Evolutionary conservation across 2,113 vertebrate species (phyloP).

Genomic region (Anguilla rostrata): DNA sequence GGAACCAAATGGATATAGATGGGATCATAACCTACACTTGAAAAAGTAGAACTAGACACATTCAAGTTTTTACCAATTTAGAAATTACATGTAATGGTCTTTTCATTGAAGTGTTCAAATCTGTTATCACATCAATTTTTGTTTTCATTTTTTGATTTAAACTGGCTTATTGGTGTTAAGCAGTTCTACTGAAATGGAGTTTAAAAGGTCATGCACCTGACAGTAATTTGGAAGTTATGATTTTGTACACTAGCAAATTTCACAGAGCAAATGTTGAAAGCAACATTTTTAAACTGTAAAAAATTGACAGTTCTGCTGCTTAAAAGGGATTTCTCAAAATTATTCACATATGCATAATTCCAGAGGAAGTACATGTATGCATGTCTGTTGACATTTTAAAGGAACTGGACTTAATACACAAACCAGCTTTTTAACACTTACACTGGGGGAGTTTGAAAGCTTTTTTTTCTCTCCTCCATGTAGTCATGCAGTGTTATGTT

Average conservation of each 20-base stretch:
- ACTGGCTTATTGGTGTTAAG: neutral
- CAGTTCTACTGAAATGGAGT: neutral
- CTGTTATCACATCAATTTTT: neutral
- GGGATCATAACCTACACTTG: constrained; percentile 46
- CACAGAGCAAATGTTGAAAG: constrained; percentile 14
- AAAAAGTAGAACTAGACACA: neutral
- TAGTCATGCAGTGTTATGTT: constrained; percentile 10
- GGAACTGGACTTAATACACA: neutral
- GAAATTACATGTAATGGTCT: constrained; percentile 1
- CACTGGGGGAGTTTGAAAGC: neutral
- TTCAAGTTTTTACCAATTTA: neutral
- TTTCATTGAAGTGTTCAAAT: neutral
- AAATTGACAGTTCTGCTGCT: constrained; percentile 18
- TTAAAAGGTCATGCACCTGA: neutral
- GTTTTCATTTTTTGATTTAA: neutral
- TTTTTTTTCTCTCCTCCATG: neutral
- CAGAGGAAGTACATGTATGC: neutral
- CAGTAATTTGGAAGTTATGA: neutral
- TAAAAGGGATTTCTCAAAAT: neutral
- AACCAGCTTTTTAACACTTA: constrained; percentile 11
- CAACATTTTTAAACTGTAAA: neutral
- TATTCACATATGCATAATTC: neutral
- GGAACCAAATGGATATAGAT: constrained; percentile 46
- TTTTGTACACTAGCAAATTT: constrained; percentile 13
- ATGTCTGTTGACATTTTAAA: neutral